phyloP scores from a whole-genome alignment of 2,888 invertebrate species.

The Metacarcinus magister region DNA sequence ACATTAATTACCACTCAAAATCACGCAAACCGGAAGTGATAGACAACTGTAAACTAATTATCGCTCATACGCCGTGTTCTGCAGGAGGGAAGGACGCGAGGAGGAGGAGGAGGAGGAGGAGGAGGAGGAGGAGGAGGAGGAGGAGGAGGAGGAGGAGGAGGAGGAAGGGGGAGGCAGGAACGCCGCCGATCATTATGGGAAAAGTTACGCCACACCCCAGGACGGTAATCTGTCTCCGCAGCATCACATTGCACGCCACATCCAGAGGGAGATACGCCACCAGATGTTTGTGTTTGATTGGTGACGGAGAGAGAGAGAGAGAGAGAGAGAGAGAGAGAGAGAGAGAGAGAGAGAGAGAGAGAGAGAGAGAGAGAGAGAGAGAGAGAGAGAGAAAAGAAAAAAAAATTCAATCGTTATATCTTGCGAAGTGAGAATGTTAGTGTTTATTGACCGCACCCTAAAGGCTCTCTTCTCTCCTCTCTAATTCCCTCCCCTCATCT shows the following conservation, averaged over 20 bases:
- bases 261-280: neutral
- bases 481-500: neutral
- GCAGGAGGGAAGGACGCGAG: neutral
- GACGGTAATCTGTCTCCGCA: neutral
- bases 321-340: neutral
- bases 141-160: neutral
- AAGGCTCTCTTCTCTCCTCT: neutral
- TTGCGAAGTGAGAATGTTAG: neutral
- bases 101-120: neutral
- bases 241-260: neutral
- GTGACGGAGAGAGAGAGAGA: too few species aligned
- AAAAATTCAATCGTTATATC: neutral
- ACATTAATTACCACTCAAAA: conserved; percentile 40
- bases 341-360: conserved; percentile 14
- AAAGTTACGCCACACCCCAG: neutral
- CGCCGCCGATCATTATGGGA: neutral
- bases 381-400: neutral
- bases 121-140: neutral
- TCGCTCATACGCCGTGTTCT: neutral
- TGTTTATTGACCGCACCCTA: neutral
- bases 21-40: neutral
- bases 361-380: conserved; percentile 26
- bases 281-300: neutral
- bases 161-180: neutral
- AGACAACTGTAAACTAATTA: neutral